phyloP scores from a whole-genome alignment of 1,140 invertebrate genomes.

The Ectropis grisescens region DNA sequence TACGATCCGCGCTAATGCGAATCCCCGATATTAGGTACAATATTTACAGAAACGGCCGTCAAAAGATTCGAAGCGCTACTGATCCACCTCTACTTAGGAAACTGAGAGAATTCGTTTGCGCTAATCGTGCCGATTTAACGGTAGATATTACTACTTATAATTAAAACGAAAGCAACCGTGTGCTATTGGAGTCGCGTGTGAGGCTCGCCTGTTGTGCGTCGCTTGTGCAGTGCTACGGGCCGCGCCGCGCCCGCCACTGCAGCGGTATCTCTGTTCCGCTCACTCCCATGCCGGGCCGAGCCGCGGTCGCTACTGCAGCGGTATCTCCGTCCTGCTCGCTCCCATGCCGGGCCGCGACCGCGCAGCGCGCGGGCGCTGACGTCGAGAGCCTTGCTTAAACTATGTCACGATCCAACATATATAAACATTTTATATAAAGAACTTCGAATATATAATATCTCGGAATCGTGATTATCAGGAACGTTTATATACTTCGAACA shows the following conservation, averaged over 20 bases:
- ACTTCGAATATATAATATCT: slow-evolving; percentile 46
- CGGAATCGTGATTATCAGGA: slow-evolving; percentile 39
- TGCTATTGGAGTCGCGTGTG: slow-evolving; percentile 48
- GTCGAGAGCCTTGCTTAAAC: slow-evolving; percentile 10
- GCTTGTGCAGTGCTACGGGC: slow-evolving; percentile 23
- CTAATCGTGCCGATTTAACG: slow-evolving; percentile 39
- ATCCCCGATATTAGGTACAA: slow-evolving; percentile 48
- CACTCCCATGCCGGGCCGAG: not conserved
- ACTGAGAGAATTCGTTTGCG: slow-evolving; percentile 51
- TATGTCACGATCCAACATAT: slow-evolving; percentile 33
- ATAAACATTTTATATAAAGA: slow-evolving; percentile 36
- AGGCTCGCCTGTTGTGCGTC: slow-evolving; percentile 46
- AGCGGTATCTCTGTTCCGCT: not conserved
- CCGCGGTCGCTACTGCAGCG: not conserved
- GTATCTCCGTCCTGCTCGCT: not conserved
- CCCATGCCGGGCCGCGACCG: not conserved
- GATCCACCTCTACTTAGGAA: slow-evolving; percentile 59
- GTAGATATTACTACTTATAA: slow-evolving; percentile 59
- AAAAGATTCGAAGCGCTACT: slow-evolving; percentile 59
- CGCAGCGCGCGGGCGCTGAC: not conserved
- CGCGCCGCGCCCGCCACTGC: slow-evolving; percentile 3
- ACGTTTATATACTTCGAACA: slow-evolving; percentile 39
- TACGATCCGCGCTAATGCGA: slow-evolving; percentile 49
- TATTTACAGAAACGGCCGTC: slow-evolving; percentile 57
- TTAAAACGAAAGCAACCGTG: slow-evolving; percentile 60